A percentile compares a stretch with the other conserved stretches of the same genome.
These are phyloP conservation scores for Cyaniris semiargus DNA, from an alignment of 2,888 invertebrate genomes.

Conservation along the genomic window DNA sequence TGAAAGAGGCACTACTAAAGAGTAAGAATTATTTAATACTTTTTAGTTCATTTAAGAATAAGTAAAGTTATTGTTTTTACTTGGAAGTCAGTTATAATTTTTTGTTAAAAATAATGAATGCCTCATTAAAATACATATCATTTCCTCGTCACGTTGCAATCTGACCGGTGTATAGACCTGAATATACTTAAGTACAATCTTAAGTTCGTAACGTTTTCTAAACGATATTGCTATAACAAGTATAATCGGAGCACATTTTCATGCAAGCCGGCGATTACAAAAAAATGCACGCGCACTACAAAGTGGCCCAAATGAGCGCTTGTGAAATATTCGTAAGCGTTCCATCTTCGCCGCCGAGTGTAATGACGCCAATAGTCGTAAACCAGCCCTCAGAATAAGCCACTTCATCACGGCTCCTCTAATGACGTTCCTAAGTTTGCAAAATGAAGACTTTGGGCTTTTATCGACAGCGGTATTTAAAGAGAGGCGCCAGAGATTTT, in stretches of 20 bases:
- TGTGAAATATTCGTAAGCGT: conserved; percentile 30
- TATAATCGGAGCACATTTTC: not conserved
- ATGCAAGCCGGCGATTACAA: not conserved
- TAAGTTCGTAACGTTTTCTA: not conserved
- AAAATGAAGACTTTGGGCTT: conserved; percentile 49
- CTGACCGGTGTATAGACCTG: not conserved
- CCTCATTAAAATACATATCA: too few species aligned
- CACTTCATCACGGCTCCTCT: conserved; percentile 52
- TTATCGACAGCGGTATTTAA: conserved; percentile 31
- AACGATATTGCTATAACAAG: not conserved
- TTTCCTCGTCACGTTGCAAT: too few species aligned
- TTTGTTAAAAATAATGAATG: too few species aligned
- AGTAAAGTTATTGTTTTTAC: too few species aligned
- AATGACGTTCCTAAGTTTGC: conserved; percentile 54
- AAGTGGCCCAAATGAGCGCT: conserved; percentile 19
- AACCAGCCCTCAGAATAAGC: conserved; percentile 51
- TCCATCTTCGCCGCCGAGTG: conserved; percentile 33
- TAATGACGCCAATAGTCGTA: conserved; percentile 57
- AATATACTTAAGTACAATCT: not conserved
- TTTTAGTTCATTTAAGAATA: too few species aligned
- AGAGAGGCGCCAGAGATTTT: not conserved
- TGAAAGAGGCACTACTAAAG: too few species aligned
- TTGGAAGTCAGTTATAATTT: too few species aligned
- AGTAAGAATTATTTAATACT: too few species aligned
- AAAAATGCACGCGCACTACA: not conserved